Percentiles rank a stretch among this genome's conserved stretches.
These are phyloP conservation scores for Ageneiosus marmoratus DNA, from an alignment of 2,113 vertebrate species.

Conservation along the genomic window DNA sequence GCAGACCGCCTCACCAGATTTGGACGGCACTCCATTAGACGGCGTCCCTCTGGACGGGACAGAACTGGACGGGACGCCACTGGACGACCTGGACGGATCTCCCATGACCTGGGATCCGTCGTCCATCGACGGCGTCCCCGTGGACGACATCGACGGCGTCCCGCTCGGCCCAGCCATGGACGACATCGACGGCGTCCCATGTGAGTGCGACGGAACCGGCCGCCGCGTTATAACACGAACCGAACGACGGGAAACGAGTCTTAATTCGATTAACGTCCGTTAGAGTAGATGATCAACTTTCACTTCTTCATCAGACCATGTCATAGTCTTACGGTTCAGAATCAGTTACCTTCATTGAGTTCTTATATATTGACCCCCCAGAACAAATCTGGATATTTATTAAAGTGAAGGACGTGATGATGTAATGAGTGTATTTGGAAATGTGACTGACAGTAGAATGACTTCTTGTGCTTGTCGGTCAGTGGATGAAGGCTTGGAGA, in stretches of 20 bases:
- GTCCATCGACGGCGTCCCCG: slow-evolving; percentile 71
- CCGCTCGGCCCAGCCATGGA: slow-evolving; percentile 68
- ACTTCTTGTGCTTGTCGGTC: neutral
- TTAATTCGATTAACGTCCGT: no score
- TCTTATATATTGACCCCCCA: neutral
- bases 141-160: slow-evolving; percentile 78
- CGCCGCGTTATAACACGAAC: neutral
- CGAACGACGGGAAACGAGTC: no score
- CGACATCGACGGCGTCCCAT: slow-evolving; percentile 78
- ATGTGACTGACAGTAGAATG: neutral
- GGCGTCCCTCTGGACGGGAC: slow-evolving; percentile 57
- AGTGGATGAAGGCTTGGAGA: slow-evolving; percentile 69
- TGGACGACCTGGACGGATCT: slow-evolving; percentile 75
- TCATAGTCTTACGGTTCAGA: no score
- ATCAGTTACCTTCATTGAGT: neutral
- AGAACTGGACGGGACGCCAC: slow-evolving; percentile 58
- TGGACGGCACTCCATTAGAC: slow-evolving; percentile 65
- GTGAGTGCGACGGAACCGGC: slow-evolving; percentile 67
- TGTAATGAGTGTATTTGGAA: neutral
- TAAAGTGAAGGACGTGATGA: neutral
- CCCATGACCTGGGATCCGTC: slow-evolving; percentile 74
- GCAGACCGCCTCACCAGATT: slow-evolving; percentile 57
- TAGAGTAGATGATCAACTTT: no score
- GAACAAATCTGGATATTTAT: neutral
- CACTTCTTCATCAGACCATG: no score